These are phyloP conservation scores for Macrotis lagotis DNA, from an alignment of 2,113 vertebrate species.

Conservation along the genomic window DNA sequence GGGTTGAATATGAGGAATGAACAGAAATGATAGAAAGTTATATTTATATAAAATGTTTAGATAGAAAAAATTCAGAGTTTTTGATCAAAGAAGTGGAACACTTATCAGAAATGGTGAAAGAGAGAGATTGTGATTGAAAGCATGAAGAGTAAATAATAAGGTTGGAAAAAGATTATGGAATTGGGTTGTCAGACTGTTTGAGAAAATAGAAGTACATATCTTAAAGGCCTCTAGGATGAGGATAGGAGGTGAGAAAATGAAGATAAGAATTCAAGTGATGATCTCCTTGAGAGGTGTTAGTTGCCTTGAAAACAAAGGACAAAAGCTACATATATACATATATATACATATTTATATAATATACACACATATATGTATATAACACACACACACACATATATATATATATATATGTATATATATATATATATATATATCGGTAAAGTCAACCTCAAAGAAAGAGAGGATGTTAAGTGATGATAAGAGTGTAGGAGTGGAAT, in stretches of 20 bases:
- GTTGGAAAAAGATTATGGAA: background rate
- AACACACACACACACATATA: too few species aligned
- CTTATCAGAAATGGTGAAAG: background rate
- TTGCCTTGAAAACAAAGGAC: background rate
- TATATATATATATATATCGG: too few species aligned
- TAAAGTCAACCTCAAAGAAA: background rate
- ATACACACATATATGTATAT: too few species aligned
- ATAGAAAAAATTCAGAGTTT: background rate
- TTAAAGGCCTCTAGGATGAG: background rate
- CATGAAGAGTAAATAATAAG: background rate
- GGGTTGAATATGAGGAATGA: background rate
- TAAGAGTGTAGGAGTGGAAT: background rate
- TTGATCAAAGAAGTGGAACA: background rate
- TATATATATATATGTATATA: too few species aligned
- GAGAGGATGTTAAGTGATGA: background rate
- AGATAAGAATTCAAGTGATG: background rate
- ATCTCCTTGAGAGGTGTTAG: background rate
- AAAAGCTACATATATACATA: too few species aligned
- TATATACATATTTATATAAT: too few species aligned
- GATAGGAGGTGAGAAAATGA: background rate
- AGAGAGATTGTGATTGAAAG: background rate
- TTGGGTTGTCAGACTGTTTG: background rate
- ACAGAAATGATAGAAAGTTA: background rate
- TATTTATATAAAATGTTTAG: background rate
- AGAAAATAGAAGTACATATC: background rate